phyloP scores from a whole-genome alignment of 2,888 invertebrate species.

The Ashinkailepas kermadecensis region DNA sequence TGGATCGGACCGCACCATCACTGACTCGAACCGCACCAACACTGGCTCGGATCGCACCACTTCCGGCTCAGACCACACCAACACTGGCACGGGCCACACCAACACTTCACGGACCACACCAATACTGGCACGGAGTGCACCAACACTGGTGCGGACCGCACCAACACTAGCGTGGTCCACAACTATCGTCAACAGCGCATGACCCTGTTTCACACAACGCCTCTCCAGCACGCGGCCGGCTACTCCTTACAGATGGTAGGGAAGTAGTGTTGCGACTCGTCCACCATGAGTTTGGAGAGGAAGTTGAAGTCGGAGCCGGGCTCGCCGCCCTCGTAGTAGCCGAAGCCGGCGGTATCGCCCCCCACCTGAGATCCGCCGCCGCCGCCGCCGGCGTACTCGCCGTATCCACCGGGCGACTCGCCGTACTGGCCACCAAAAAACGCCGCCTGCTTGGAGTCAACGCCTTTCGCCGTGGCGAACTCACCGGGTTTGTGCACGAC shows the following conservation, averaged over 20 bases:
- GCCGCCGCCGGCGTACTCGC: not conserved
- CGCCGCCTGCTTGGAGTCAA: not conserved
- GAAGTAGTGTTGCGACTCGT: conserved; percentile 13
- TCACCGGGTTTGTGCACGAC: not conserved
- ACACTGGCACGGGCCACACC: too few relatives aligned
- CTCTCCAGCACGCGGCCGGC: not conserved
- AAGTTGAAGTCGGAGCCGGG: conserved; percentile 14
- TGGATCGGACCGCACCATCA: too few relatives aligned
- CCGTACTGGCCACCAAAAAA: not conserved
- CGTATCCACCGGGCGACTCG: not conserved
- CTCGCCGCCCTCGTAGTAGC: not conserved
- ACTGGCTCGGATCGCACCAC: too few relatives aligned
- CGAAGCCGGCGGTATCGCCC: not conserved
- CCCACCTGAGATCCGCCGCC: not conserved
- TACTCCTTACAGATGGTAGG: conserved; percentile 10
- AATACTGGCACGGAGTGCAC: too few relatives aligned
- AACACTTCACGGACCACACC: too few relatives aligned
- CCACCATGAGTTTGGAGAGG: conserved; percentile 8
- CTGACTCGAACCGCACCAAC: too few relatives aligned
- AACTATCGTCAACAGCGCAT: not conserved
- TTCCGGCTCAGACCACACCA: too few relatives aligned
- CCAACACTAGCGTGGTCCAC: too few relatives aligned
- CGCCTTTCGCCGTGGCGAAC: not conserved
- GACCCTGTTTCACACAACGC: not conserved
- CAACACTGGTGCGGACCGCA: too few relatives aligned